Base-by-base conservation (phyloP, 2,113 vertebrate species). In the Macaca nemestrina region DNA sequence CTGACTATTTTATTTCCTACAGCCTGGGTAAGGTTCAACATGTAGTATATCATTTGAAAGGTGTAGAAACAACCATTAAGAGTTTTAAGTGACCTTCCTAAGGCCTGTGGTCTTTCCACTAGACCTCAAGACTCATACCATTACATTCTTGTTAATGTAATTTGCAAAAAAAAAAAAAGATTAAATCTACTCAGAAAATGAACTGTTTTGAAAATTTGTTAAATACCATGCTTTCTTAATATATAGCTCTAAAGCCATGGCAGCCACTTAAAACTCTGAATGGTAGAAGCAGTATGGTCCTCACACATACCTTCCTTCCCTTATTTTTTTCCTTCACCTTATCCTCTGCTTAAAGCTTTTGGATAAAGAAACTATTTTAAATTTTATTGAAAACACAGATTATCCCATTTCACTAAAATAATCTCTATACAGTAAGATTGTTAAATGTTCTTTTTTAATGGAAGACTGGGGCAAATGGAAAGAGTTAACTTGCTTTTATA, bases 321-420 rank as follows among this genome's bases (percentile, higher is more conserved):
- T 18, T 72, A 22, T 73, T 50, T 55, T 78, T 70, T 35, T 43
- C 35, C 48, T 57, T 93, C 25, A 40, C 61, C 22, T 76, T 68
- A 13, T 59, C 22, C 48, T 86, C 72, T 8, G 1, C 35, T 7
- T 52, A 2, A 82, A 89, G n/a, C 52, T 90, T 72, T 80, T 85
- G 55, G 70, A 70, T 3, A 59, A 59, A 88, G 70, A 80, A n/a
- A 73, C 52, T 59, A 22, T 84, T 84, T 83, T 75, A 73, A 25
- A 76, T 93, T 90, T 75, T 68, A 93, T 30, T 90, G 76, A 93
- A 80, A 81, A 90, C 32, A 9, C 35, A 67, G 50, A 68, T 90
- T 85, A 86, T 64, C 40, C 20, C 32, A n/a, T 7, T 68, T 90
- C 82, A 75, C 22, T 90, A 50, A 90, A 64, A 57, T 73, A 88